Percentiles rank a stretch among this genome's conserved stretches.
phyloP scores from a whole-genome alignment of 2,113 vertebrate genomes.

The Rhinolophus sinicus region DNA sequence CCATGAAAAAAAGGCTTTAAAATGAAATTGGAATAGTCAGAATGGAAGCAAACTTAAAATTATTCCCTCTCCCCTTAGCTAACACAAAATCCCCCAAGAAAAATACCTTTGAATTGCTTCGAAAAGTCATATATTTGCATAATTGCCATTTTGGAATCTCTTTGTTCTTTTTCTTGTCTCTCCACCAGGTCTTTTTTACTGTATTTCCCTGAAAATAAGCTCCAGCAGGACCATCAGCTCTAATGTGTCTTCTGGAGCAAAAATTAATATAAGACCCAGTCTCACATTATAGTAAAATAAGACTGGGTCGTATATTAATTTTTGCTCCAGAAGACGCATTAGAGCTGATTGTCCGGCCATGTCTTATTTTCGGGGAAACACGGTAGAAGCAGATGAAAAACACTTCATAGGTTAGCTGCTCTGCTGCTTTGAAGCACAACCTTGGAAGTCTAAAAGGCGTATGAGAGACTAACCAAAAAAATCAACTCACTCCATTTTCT shows the following conservation, averaged over 20 bases:
- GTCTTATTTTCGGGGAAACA: no score
- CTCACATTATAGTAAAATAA: no score
- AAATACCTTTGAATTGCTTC: neutral
- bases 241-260: no score
- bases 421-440: neutral
- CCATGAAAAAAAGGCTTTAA: neutral
- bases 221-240: no score
- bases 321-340: no score
- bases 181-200: neutral
- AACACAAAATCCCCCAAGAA: neutral
- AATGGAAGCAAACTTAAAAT: conserved; percentile 30
- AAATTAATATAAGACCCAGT: no score
- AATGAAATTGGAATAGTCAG: neutral
- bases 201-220: no score
- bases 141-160: neutral
- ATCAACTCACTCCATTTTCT: neutral
- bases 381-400: neutral
- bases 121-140: neutral
- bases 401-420: neutral
- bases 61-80: neutral
- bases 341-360: no score
- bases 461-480: neutral
- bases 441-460: neutral
- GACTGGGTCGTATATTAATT: no score
- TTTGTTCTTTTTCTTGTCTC: neutral